Percentiles rank a stretch among this genome's conserved stretches.
phyloP scores from a whole-genome alignment of 1,140 invertebrate species.

The Zophobas morio region DNA sequence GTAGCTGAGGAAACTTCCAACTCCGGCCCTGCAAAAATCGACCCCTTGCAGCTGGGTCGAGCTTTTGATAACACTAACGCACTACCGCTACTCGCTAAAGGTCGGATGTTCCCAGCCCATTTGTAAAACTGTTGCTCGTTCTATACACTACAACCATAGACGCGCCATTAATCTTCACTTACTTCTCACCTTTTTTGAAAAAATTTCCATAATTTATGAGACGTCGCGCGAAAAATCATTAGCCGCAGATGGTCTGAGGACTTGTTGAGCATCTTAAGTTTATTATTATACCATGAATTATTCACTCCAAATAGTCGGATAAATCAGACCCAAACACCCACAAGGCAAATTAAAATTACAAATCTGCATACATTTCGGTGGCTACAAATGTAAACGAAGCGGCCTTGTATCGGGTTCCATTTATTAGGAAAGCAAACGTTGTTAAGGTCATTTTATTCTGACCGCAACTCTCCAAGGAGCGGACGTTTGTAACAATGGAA shows the following conservation, averaged over 20 bases:
- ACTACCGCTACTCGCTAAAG: neutral
- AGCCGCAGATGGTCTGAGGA: conserved; percentile 10
- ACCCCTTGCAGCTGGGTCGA: neutral
- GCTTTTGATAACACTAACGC: conserved; percentile 7
- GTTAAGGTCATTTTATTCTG: conserved; percentile 29
- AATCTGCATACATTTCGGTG: conserved; percentile 35
- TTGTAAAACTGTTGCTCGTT: conserved; percentile 11
- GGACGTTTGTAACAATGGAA: conserved; percentile 12
- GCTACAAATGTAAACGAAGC: conserved; percentile 35
- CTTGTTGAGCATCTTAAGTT: conserved; percentile 30
- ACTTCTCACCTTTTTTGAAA: neutral
- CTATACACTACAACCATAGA: conserved; percentile 7
- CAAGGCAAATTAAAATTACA: conserved; percentile 30
- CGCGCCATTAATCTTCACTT: conserved; percentile 10
- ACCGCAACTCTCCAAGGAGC: conserved; percentile 8
- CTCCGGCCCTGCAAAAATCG: no score
- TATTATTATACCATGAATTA: conserved; percentile 36
- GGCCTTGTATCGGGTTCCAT: conserved; percentile 12
- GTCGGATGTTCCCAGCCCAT: neutral
- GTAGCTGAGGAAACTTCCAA: no score
- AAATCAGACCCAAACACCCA: conserved; percentile 37
- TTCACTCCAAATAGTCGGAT: conserved; percentile 29
- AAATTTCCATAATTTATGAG: conserved; percentile 16
- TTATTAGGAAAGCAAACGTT: conserved; percentile 20
- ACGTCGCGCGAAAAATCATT: conserved; percentile 16